Evolutionary conservation across 2,797 vertebrate genomes (phyloP), one percentile per base, ranked within the genome.

Genomic region (Botia kubotai): DNA sequence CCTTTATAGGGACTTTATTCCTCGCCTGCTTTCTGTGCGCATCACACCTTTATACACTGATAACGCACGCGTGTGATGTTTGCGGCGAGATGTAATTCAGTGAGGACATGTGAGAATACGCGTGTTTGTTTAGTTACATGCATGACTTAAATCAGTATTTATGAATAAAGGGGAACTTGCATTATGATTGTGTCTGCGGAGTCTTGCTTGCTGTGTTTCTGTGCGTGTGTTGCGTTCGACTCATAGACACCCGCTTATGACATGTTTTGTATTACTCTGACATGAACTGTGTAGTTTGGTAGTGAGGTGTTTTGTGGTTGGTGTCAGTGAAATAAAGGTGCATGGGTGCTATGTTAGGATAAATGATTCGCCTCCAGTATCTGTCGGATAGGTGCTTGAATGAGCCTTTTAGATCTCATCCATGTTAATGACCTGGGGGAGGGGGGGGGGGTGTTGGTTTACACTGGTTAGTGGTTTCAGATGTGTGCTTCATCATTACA

Each of bases 361-460:
- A n/a, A n/a, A n/a, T n/a, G n/a, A n/a, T n/a, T n/a, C n/a, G n/a
- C n/a, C n/a, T n/a, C n/a, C n/a, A n/a, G n/a, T n/a, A n/a, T n/a
- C n/a, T n/a, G n/a, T n/a, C n/a, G n/a, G n/a, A n/a, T 4, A 2
- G 6, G 82, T 77, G 65, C 72, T 78, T 70, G 58, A 81, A 69
- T 77, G 69, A 81, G 76, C 60, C 83, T 72, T 85, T 84, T 72
- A 82, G 33, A 75, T 82, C 82, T 83, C 66, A 70, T 85, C 71
- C 80, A 26, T 80, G 81, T 83, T 76, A 86, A 80, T 78, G 82
- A 50, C 14, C 69, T 77, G 83, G 85, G 87, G 87, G 83, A 76
- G 62, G 81, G 83, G 81, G 87, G 87, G 83, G 74, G 62, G 81
- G 83, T 79, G 4, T 57, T 83, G 75, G 75, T 77, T 85, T 83